Percentiles rank a stretch among this genome's conserved stretches.
Conservation (phyloP, 1,140 invertebrate genomes). For the Zaprionus ornatus region DNA sequence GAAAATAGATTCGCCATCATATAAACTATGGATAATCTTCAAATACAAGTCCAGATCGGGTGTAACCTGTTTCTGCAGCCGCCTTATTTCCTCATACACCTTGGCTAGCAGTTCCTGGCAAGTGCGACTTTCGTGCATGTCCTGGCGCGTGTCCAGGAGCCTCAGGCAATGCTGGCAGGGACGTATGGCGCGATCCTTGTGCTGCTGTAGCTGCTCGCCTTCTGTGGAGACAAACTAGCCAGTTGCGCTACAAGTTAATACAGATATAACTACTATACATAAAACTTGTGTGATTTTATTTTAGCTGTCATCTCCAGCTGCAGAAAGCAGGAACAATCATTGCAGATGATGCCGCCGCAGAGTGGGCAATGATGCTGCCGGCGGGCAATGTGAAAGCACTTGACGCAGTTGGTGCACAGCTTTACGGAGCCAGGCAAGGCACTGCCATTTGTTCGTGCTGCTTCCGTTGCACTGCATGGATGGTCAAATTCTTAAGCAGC, state of each 20-base stretch:
- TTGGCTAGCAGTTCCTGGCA: constrained; percentile 91
- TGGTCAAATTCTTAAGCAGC: constrained; percentile 92
- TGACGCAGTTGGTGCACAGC: constrained; percentile 95
- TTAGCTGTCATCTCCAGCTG: constrained; percentile 92
- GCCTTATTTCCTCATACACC: constrained; percentile 92
- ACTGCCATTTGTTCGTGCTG: constrained; percentile 92
- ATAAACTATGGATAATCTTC: constrained; percentile 89
- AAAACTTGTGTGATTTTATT: constrained; percentile 50
- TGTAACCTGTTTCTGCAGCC: constrained; percentile 90
- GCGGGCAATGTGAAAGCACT: constrained; percentile 93
- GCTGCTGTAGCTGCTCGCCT: constrained; percentile 54
- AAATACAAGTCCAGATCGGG: constrained; percentile 92
- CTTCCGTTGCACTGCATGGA: constrained; percentile 92
- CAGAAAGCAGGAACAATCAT: constrained; percentile 96
- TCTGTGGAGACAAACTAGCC: constrained; percentile 68
- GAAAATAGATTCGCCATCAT: constrained; percentile 94
- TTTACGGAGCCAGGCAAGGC: constrained; percentile 95
- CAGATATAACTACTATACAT: not conserved
- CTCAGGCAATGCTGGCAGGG: constrained; percentile 93
- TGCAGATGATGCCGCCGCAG: constrained; percentile 97
- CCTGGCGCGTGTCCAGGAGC: constrained; percentile 91
- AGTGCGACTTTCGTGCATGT: constrained; percentile 91
- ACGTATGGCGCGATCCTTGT: constrained; percentile 86
- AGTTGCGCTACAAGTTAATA: constrained; percentile 56
- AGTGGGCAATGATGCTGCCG: constrained; percentile 98